Base-by-base conservation (phyloP, 2,888 invertebrate genomes). In the Apamea epomidion region DNA sequence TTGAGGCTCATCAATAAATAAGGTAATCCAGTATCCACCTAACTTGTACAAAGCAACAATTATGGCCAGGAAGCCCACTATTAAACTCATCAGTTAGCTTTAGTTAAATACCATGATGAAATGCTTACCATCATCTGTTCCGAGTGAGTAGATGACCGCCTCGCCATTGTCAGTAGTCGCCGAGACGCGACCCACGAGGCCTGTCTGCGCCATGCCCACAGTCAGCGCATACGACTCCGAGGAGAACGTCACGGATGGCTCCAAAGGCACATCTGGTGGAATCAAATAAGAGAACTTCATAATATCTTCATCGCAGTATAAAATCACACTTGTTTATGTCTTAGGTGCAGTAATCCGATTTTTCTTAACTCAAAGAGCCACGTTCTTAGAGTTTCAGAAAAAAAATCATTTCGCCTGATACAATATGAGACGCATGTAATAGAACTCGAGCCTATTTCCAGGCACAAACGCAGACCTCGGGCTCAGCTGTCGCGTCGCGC, bases 111-210 rank as follows among this genome's bases (percentile, higher is more conserved):
- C 0, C 8, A n/a, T 10, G 12, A 18, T n/a, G 2, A 62, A 62
- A 77, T 82, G 81, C 89, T 90, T 92, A 96, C 96, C 94, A 88
- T 94, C 91, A 32, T 93, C 86, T 25, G 92, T 76, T 18, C 74
- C 75, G 32, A 96, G 87, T 1, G 95, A 92, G 87, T 96, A 97
- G 14, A 75, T 81, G n/a, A 97, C 65, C 0, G 84, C 72, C 82
- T 96, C 96, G 62, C 92, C 93, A 73, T 95, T 96, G 84, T 93
- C 93, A 2, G 95, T 93, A n/a, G 91, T 90, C 2, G 97, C 97
- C 8, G 86, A 81, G 16, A 96, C 96, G 60, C 85, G 88, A 8
- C 96, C 96, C 3, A 96, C 85, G 6, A 91, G 29, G 0, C 97
- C 97, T 0, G 91, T 93, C 69, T 94, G 94, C 0, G 87, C 84